Base-by-base conservation (phyloP, 2,797 vertebrate species). In the Glossophaga mutica region DNA sequence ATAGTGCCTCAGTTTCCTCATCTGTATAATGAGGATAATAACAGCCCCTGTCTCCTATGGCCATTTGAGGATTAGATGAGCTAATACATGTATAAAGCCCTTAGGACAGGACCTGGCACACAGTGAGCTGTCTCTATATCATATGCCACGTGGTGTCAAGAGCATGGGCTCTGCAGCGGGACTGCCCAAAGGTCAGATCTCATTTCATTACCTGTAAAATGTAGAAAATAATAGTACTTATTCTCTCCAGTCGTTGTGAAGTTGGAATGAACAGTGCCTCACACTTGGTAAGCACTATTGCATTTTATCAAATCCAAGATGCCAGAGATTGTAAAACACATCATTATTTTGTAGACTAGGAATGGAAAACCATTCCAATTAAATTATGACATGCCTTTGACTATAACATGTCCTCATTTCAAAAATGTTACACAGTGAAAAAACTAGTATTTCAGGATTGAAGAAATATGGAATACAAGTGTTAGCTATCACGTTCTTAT, bases 361-460 rank as follows among this genome's bases (percentile, higher is more conserved):
- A 96, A 88, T 87, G 77, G 83, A 88, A 91, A 95, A 12, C 22
- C 39, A 50, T 86, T 79, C 44, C 90, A 90, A 89, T 95, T 89
- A 89, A 96, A 96, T 97, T 87, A 91, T 29, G 85, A 68, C 62
- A 22, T 74, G 70, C 9, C 34, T 95, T 89, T 83, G 78, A 91
- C 50, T 48, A 11, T 67, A 89, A 94, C 55, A n/a, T 50, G 57
- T 81, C 83, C 34, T 96, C 42, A 71, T 95, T 94, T 95, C 87
- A 93, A 93, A 91, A 70, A 67, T 9, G n/a, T 65, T 79, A 84
- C 26, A 2, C 67, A 87, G 83, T 52, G n/a, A 90, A 93, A 95
- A 90, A 77, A 70, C 0, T 24, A 11, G 26, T 3, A 8, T 85
- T 90, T 78, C 76, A 73, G 67, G 70, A 65, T 5, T 90, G 67